Base-by-base conservation (phyloP, 2,797 vertebrate genomes). In the Carapus acus region DNA sequence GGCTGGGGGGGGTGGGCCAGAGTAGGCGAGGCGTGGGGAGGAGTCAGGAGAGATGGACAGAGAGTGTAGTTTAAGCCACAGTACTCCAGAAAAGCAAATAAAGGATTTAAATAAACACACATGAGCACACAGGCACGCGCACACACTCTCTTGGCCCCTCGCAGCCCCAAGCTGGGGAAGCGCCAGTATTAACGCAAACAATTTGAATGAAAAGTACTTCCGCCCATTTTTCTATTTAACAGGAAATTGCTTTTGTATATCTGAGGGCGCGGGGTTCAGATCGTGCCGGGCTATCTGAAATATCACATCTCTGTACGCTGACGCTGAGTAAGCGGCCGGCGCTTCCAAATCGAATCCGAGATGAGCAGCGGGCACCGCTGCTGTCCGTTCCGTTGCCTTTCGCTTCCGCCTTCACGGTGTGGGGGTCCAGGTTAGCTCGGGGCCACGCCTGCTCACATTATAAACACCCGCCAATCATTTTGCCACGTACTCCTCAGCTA, bases 371-470 rank as follows among this genome's bases (percentile, higher is more conserved):
- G 58, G 66, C 43, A 54, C 51, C n/a, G 18, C 55, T 70, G 73
- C 48, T 63, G 12, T 59, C 59, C 68, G 57, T 55, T 62, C 61
- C 23, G 6, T 21, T 6, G 20, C 34, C 18, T 44, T 11, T 19
- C 31, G 19, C 31, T 22, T 71, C 63, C 70, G 54, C 74, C 64
- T 60, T 18, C 46, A 56, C 49, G 62, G 43, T 60, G 58, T 1
- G 48, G 44, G 67, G 67, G 65, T 44, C 61, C 4, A 46, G 53
- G 9, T 44, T 70, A 38, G 81, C 81, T 24, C 62, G 55, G 2
- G 74, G 84, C 50, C 65, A 54, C 48, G 3, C 6, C 54, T 1
- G 57, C 16, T 75, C 62, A 73, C 77, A 74, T 69, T 67, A n/a
- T 16, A 34, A 39, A 49, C 49, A 65, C 64, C 60, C 7, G 56